Base-by-base conservation (phyloP, 2,797 vertebrate species). In the Sus cebifrons region DNA sequence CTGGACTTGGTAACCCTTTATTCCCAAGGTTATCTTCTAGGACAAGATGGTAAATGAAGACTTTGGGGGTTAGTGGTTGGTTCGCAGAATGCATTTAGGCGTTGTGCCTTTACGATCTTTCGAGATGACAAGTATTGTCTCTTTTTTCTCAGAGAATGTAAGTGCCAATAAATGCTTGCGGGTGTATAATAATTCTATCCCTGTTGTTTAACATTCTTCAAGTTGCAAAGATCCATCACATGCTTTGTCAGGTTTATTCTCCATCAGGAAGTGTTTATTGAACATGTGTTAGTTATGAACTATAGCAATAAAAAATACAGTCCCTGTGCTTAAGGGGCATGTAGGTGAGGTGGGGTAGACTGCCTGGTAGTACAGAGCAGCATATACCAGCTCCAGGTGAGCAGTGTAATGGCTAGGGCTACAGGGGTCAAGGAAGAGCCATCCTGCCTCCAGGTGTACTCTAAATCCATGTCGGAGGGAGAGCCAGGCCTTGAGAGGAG, bases 251-350 rank as follows among this genome's bases (percentile, higher is more conserved):
- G 36, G 77, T 82, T 64, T 93, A 44, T 78, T 86, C 68, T 94
- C 65, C 64, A 36, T 93, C 84, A 77, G 20, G 49, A 95, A 73
- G 23, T 85, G 89, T 91, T 65, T 92, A 74, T 64, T 86, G 81
- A 94, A 6, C 14, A 18, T 92, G n/a, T 74, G 77, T 81, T 82
- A 73, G 52, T 92, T 94, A 71, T 32, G 64, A 91, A 25, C 11
- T 20, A 23, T 44, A 81, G 67, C 21, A 40, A 70, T 74, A 74
- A 62, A 91, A 91, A 88, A 75, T 56, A 64, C 5, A 77, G 78
- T 52, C 21, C 68, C 74, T 86, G 20, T 89, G 49, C 62, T 86
- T 82, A 25, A 64, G 29, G 74, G 18, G 29, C 73, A 95, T 60
- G 0, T 58, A 17, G 56, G 62, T 86, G 62, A 92, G 84, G 71